Base-by-base conservation (phyloP, 2,113 vertebrate genomes). In the Parotia lawesii region DNA sequence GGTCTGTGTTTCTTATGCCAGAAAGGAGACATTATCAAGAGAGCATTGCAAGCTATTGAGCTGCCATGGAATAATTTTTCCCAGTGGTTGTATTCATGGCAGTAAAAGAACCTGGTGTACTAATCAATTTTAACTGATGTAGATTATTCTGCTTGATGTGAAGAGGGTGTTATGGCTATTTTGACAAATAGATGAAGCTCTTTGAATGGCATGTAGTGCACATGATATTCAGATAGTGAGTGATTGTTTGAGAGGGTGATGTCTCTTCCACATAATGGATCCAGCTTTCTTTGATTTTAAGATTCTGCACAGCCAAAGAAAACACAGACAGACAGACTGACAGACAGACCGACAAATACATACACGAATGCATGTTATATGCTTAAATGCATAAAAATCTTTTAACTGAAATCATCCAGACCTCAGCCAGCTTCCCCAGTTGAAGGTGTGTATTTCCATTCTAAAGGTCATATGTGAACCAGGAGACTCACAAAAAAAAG, bases 181-280 rank as follows among this genome's bases (percentile, higher is more conserved):
- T 35, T 73, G 44, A 61, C 23, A 61, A 80, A 16, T 11, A 57
- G 20, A 50, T 38, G n/a, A 84, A 74, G 12, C 1, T 45, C 23
- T 70, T 76, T 45, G 23, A 12, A 11, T 54, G 23, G 47, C 62
- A 67, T 1, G 1, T 29, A n/a, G 23, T 51, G n/a, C 15, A 31
- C 5, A 20, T 14, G 31, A 33, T 66, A 48, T 42, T 81, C 15
- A 7, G 37, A 33, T 24, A 73, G 18, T 0, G 0, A 81, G 47
- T 47, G 15, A 25, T 21, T 69, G 3, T 53, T 60, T 53, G 35
- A 56, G 25, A 89, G 6, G 0, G 0, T 57, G 31, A 62, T 25
- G 4, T 62, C 65, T 76, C 18, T 79, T 61, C 61, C n/a, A 77
- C 9, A 6, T 38, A 66, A 64, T 1, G 1, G 24, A 62, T 37